Base-by-base conservation (phyloP, 23 tunicate species). In the Phallusia fumigata region DNA sequence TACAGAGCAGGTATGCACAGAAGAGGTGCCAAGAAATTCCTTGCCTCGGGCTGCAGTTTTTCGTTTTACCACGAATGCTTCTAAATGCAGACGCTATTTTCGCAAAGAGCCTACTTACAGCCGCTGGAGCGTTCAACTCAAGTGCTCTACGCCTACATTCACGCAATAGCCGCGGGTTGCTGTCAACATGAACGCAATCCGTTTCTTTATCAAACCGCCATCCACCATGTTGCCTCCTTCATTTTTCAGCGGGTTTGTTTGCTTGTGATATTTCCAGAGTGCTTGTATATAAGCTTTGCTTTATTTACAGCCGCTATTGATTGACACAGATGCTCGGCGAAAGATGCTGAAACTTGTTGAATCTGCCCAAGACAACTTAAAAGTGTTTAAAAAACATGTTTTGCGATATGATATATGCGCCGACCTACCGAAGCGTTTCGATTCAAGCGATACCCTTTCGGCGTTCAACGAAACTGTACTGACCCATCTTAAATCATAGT, bases 71-170 rank as follows among this genome's bases (percentile, higher is more conserved):
- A 13, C n/a, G n/a, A n/a, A n/a, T n/a, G n/a, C 47, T 40, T 40
- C 10, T 40, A 40, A 21, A 58, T 58, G 2, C 69, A 58, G 69
- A 58, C 28, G 26, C 28, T 58, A 13, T 24, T 58, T 6, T 24
- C 16, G 28, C 26, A 13, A 58, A 58, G 28, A 1, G 28, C 28
- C 16, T 58, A 58, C 28, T 58, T 58, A 58, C 28, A 21, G 3
- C 69, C 69, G 28, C 16, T 58, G 69, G 69, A 58, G 28, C 69
- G 28, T 22, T 58, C 69, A 8, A 58, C 69, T 13, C 40, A 79
- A 52, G 83, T 79, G 28, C 33, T 79, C 18, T 15, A n/a, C 32
- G 33, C 83, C 31, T 79, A 79, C 52, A 16, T 79, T 15, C 83
- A 33, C 0, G 83, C 83, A 79, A 40, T 79, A 33, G 83, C 72